Conservation (phyloP, 1,140 invertebrate species). For the Agrypnia vestita region DNA sequence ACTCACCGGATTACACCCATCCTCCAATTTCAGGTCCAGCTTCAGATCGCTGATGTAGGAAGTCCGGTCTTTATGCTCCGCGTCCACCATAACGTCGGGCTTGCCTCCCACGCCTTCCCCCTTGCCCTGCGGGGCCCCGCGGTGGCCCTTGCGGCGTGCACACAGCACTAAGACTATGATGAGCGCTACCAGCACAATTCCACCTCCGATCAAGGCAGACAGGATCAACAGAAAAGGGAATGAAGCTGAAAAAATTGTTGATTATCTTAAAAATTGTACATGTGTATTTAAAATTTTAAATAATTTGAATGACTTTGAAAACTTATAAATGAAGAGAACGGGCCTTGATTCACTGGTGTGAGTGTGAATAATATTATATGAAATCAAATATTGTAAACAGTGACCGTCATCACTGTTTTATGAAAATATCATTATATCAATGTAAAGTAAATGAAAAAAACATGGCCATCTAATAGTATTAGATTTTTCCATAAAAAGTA, state of each 20-base stretch:
- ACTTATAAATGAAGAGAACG: no score
- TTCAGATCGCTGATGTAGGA: constrained; percentile 94
- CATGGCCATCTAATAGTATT: no score
- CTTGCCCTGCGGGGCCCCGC: neutral
- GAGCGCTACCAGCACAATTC: neutral
- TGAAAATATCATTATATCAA: no score
- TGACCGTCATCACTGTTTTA: no score
- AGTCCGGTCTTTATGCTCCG: constrained; percentile 87
- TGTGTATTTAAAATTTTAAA: no score
- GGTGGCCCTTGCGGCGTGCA: neutral
- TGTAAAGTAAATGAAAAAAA: no score
- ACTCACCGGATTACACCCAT: constrained; percentile 80
- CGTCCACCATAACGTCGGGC: constrained; percentile 70
- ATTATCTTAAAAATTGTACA: no score
- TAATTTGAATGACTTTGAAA: no score
- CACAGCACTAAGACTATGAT: neutral
- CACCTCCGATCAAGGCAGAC: neutral
- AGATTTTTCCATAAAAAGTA: no score
- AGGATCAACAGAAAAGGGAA: neutral
- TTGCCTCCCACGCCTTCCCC: constrained; percentile 59
- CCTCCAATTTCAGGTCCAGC: constrained; percentile 86
- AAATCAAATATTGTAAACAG: no score
- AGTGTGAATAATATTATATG: no score
- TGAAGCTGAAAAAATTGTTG: constrained; percentile 9
- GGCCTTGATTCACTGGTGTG: no score